phyloP scores from a whole-genome alignment of 2,888 invertebrate genomes.

The Xylocampa areola region DNA sequence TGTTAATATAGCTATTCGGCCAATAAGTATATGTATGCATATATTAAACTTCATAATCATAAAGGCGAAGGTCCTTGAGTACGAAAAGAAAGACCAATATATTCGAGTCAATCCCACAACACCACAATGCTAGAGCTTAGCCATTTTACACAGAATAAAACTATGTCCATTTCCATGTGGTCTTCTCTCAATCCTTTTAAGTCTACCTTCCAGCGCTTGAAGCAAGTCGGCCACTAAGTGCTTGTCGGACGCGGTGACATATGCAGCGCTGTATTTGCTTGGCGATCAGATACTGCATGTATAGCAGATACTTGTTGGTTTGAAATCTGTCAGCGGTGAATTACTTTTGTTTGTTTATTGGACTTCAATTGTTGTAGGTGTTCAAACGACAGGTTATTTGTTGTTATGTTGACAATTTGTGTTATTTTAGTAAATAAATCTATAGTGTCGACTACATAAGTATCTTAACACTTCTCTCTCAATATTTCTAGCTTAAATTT shows the following conservation, averaged over 20 bases:
- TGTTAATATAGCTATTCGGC: too few species aligned
- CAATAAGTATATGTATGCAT: too few species aligned
- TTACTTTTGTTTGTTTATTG: constrained; percentile 42
- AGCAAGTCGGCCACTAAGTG: constrained; percentile 79
- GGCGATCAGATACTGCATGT: constrained; percentile 49
- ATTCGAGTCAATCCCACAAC: not conserved
- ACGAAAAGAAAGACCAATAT: constrained; percentile 1
- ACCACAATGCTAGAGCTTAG: constrained; percentile 13
- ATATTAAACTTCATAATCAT: too few species aligned
- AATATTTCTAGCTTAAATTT: too few species aligned
- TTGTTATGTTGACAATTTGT: constrained; percentile 44
- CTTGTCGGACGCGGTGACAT: constrained; percentile 65
- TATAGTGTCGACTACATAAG: too few species aligned
- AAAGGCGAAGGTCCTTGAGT: too few species aligned
- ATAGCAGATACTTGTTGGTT: constrained; percentile 41
- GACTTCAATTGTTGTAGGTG: constrained; percentile 42
- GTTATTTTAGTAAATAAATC: not conserved
- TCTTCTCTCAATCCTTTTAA: constrained; percentile 28
- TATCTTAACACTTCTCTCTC: too few species aligned
- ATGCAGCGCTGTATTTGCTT: constrained; percentile 67
- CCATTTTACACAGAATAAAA: constrained; percentile 34
- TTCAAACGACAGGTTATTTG: constrained; percentile 38
- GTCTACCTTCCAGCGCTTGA: constrained; percentile 58
- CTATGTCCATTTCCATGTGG: constrained; percentile 29
- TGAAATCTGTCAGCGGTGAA: constrained; percentile 50